Evolutionary conservation across 2,888 invertebrate species (phyloP), one percentile per base, ranked within the genome.

Genomic region (Bellardia pandia): DNA sequence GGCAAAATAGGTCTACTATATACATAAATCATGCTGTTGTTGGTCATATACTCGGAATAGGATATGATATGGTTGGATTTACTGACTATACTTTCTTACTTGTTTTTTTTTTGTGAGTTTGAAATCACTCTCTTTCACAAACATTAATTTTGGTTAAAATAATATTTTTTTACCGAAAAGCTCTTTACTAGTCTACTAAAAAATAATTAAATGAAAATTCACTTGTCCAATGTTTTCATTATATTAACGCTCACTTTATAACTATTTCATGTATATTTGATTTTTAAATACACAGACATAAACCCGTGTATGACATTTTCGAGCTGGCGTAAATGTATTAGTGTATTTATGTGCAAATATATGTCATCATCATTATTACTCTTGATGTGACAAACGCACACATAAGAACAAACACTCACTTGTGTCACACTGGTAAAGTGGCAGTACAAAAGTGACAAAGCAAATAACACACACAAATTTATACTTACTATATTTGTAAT

Each of bases 361-460:
- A 30, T 78, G 56, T 76, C 62, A 62, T 81, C 75, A 71, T 75
- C 64, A 79, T 82, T 69, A 79, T 80, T 58, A 71, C 64, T 82
- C 58, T 86, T 75, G 64, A 76, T 80, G 66, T 75, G 66, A 13
- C 60, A 81, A 48, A 51, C 48, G 23, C 37, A 14, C 45, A 78
- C 23, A 7, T n/a, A 13, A 45, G 51, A 76, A 71, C 53, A 45
- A 30, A 51, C 51, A 69, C 23, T 51, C 33, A 71, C 71, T 48
- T 72, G 56, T 58, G 23, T 66, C 3, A 56, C 37, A 60, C 51
- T 23, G 45, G 71, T 40, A 79, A 76, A 83, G 76, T 80, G 66
- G 33, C 71, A 72, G 72, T 71, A 72, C 76, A 83, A 80, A 83
- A 80, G 72, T 80, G 83, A 83, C 76, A 86, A 83, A 80, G 76